Evolutionary conservation across 2,113 vertebrate species (phyloP).

Genomic region (Colistium nudipinnis): DNA sequence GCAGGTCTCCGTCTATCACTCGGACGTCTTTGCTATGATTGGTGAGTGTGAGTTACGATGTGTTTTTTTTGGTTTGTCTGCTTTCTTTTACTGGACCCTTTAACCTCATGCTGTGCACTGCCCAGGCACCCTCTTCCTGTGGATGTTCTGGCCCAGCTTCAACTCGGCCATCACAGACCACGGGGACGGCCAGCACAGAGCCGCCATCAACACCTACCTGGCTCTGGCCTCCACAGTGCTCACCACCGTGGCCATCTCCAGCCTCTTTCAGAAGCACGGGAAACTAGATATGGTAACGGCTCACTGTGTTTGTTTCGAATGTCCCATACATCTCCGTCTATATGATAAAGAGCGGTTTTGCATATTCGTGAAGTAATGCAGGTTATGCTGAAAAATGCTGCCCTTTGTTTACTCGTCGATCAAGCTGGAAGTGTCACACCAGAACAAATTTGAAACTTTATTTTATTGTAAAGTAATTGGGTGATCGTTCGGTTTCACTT

Average conservation of each 20-base stretch:
- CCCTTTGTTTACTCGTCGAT: too few species aligned
- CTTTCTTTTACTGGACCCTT: not conserved
- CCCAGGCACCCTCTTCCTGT: conserved; percentile 93
- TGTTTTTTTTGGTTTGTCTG: not conserved
- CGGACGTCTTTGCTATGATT: conserved; percentile 95
- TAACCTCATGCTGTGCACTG: not conserved
- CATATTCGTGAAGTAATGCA: not conserved
- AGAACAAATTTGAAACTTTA: not conserved
- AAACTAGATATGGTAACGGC: conserved; percentile 92
- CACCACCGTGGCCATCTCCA: conserved; percentile 90
- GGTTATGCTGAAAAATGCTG: not conserved
- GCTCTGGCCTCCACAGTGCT: conserved; percentile 90
- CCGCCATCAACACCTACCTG: conserved; percentile 95
- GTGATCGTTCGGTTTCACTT: too few species aligned
- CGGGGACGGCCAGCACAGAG: conserved; percentile 93
- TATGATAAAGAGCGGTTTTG: not conserved
- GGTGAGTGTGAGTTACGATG: conserved; percentile 80
- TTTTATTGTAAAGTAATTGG: too few species aligned
- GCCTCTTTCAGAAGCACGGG: conserved; percentile 89
- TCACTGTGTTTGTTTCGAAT: too few species aligned
- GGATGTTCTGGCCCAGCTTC: conserved; percentile 99
- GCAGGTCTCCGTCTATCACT: conserved; percentile 88
- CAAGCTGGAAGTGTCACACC: not conserved
- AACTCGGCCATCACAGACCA: conserved; percentile 91
- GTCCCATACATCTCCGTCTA: too few species aligned